Base-by-base conservation (phyloP, 2,797 vertebrate genomes). In the Poecilia wingei region DNA sequence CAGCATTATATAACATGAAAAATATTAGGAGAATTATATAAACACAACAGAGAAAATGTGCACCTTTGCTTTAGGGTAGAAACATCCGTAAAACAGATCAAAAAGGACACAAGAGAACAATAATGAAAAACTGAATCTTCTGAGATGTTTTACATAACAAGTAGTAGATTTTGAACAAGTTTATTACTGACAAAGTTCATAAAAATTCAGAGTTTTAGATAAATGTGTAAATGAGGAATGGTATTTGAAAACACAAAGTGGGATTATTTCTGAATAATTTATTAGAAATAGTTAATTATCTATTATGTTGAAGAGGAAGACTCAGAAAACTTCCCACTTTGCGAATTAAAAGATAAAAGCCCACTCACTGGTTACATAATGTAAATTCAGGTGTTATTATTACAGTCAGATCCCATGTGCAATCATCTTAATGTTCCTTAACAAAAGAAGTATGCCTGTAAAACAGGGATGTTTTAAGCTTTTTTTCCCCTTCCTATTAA, bases 11-110 rank as follows among this genome's bases (percentile, higher is more conserved):
- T 13, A 43, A 61, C 68, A 77, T 46, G 86, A 81, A 78, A 4
- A 83, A 75, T 20, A 73, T 73, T 64, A 79, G 46, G 79, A 70
- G 12, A 78, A 70, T 78, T 77, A 73, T 47, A 28, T 53, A 73
- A 82, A 82, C 39, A 76, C 70, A 79, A 49, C 79, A 64, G 83
- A 78, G 53, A 86, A 45, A 64, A 68, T 70, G 68, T 78, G 77
- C 70, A 74, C 61, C 68, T 82, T 77, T 69, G 61, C 71, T n/a
- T 46, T 0, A 10, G 76, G 16, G 0, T 73, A 41, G 71, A 86
- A 79, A 25, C 57, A 53, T 79, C 49, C 1, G 64, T 41, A 36
- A 66, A 51, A 72, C 47, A 83, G 75, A 77, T 79, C 39, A 78
- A 20, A 77, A 80, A 82, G 72, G 46, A 72, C 78, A 46, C 10